phyloP scores from a whole-genome alignment of 1,140 invertebrate species.

The Diuraphis noxia region DNA sequence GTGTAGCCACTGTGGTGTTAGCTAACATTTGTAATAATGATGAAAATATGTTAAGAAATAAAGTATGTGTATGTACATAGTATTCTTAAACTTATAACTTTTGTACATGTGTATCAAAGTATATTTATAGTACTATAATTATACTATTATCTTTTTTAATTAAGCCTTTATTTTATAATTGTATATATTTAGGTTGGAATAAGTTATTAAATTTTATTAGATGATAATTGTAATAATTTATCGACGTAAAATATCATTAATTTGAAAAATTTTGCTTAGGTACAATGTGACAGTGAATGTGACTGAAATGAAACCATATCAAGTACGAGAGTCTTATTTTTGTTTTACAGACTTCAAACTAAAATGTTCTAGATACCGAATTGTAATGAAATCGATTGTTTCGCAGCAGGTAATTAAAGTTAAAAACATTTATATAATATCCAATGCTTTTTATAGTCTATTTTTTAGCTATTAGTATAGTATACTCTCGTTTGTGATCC shows the following conservation, averaged over 20 bases:
- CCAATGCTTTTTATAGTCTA: background rate
- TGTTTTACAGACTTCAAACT: conserved; percentile 79
- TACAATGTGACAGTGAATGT: conserved; percentile 74
- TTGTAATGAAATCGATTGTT: conserved; percentile 73
- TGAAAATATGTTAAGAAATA: background rate
- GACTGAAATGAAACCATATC: conserved; percentile 77
- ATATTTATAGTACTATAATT: background rate
- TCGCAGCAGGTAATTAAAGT: conserved; percentile 65
- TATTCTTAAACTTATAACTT: background rate
- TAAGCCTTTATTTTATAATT: background rate
- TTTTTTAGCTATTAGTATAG: too few relatives aligned
- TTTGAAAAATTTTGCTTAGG: conserved; percentile 61
- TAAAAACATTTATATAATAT: conserved; percentile 19
- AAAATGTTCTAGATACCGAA: conserved; percentile 81
- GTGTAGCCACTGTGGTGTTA: too few relatives aligned
- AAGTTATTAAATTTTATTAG: background rate
- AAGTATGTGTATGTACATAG: background rate
- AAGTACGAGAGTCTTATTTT: conserved; percentile 77
- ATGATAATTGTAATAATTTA: background rate
- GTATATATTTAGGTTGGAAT: background rate
- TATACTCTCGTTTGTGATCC: background rate
- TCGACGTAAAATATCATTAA: background rate
- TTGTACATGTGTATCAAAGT: background rate
- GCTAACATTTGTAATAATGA: background rate
- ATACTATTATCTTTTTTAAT: background rate